These are phyloP conservation scores for Eugnorisma glareosa DNA, from an alignment of 2,888 invertebrate genomes.

Conservation along the genomic window DNA sequence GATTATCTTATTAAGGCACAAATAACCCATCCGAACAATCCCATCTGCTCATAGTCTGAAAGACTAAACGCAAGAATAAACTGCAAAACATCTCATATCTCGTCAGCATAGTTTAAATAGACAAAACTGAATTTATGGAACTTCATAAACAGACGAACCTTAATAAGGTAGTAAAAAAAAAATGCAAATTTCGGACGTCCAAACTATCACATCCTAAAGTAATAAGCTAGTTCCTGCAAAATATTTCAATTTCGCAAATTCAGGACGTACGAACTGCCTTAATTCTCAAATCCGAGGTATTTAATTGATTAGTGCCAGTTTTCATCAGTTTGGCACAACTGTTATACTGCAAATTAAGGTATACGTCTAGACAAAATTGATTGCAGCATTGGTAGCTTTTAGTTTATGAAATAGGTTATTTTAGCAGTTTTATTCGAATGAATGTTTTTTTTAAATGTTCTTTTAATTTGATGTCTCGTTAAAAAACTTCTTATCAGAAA, in stretches of 20 bases:
- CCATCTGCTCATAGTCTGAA: no score
- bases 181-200: not conserved
- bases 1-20: not conserved
- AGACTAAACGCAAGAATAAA: no score
- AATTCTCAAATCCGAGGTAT: slow-evolving; percentile 1
- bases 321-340: slow-evolving; percentile 4
- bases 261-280: not conserved
- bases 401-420: not conserved
- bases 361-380: not conserved
- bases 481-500: not conserved
- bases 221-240: not conserved
- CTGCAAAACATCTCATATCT: not conserved
- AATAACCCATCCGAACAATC: not conserved
- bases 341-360: not conserved
- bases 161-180: not conserved
- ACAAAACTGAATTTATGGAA: not conserved
- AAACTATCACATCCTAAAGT: not conserved
- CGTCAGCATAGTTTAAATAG: not conserved
- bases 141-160: not conserved
- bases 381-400: not conserved
- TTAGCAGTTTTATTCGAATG: not conserved
- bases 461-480: not conserved
- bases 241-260: not conserved
- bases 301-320: not conserved
- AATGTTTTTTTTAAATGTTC: not conserved